phyloP scores from a whole-genome alignment of 2,113 vertebrate species.

The Aythya baeri region DNA sequence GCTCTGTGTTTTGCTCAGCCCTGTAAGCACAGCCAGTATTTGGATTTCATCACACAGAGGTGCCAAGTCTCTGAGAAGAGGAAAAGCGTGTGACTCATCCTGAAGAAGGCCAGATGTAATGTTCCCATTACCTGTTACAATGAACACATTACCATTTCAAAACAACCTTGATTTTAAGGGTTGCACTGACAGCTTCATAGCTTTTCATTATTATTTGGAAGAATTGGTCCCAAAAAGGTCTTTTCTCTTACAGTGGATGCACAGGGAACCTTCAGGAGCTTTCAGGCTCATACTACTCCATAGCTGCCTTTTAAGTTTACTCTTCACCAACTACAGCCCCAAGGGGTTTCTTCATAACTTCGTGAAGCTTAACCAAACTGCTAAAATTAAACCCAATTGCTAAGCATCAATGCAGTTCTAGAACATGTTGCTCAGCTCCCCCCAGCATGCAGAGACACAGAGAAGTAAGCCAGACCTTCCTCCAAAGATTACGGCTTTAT shows the following conservation, averaged over 20 bases:
- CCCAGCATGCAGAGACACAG: background rate
- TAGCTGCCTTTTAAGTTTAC: background rate
- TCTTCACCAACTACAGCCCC: background rate
- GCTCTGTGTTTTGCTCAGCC: slow-evolving; percentile 45
- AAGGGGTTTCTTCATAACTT: background rate
- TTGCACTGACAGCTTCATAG: slow-evolving; percentile 17
- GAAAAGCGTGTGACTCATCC: slow-evolving; percentile 47
- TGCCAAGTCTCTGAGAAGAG: slow-evolving; percentile 58
- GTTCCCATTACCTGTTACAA: slow-evolving; percentile 59
- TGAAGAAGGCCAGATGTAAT: slow-evolving; percentile 67
- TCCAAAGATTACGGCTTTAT: rapidly evolving
- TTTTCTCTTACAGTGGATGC: background rate
- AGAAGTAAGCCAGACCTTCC: background rate
- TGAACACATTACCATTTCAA: background rate
- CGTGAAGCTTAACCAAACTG: background rate
- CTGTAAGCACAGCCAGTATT: slow-evolving; percentile 42
- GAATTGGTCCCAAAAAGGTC: background rate
- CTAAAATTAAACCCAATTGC: background rate
- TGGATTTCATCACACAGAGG: slow-evolving; percentile 65
- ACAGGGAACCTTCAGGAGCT: background rate
- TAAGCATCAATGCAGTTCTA: background rate
- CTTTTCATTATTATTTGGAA: background rate
- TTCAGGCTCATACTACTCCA: background rate
- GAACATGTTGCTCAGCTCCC: background rate
- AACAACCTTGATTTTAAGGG: background rate